phyloP scores from a whole-genome alignment of 2,113 vertebrate genomes.

The Platysteira castanea region DNA sequence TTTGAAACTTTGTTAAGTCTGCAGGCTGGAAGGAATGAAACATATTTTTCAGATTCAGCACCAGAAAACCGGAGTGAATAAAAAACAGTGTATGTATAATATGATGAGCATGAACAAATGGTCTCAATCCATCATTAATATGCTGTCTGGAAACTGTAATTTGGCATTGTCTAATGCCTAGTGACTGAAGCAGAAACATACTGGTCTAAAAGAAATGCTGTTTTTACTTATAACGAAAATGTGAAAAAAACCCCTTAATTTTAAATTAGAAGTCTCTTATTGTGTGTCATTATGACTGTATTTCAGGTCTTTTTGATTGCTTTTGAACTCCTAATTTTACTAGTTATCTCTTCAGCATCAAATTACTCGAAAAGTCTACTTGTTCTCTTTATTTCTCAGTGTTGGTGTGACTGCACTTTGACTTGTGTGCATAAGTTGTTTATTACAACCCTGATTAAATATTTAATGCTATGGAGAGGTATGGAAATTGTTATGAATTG shows the following conservation, averaged over 20 bases:
- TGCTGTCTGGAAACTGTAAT: background rate
- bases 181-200: background rate
- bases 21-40: background rate
- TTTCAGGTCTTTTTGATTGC: background rate
- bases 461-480: background rate
- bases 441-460: background rate
- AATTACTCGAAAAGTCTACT: background rate
- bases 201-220: background rate
- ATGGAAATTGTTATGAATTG: background rate
- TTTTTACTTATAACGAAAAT: constrained; percentile 21
- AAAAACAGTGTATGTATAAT: background rate
- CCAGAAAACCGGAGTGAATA: background rate
- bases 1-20: background rate
- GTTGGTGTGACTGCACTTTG: background rate
- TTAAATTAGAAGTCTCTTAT: constrained; percentile 32
- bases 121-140: background rate
- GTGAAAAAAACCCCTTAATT: background rate
- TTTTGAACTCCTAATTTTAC: background rate
- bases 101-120: background rate
- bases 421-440: background rate
- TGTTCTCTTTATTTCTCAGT: background rate
- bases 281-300: background rate
- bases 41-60: background rate
- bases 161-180: background rate
- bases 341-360: background rate